A percentile compares a stretch with the other conserved stretches of the same genome.
Evolutionary conservation across 1,140 invertebrate genomes (phyloP).

Genomic region (Zaprionus lachaisei): DNA sequence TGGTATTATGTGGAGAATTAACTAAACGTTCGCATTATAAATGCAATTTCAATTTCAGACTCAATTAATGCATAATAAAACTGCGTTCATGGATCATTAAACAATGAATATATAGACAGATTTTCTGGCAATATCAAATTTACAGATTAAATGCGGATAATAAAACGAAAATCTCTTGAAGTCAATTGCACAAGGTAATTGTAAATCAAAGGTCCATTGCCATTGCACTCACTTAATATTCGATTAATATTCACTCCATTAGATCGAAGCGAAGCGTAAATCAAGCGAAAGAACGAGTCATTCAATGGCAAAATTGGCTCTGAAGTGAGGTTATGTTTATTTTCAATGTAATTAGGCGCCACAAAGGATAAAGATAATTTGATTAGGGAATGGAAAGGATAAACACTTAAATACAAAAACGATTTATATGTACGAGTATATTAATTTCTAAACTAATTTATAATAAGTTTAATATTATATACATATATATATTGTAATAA

Average conservation of each 20-base stretch:
- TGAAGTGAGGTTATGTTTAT: neutral
- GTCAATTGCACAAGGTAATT: constrained; percentile 9
- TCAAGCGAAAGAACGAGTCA: neutral
- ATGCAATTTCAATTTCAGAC: neutral
- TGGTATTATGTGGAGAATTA: neutral
- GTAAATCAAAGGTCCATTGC: neutral
- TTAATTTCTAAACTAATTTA: too few species aligned
- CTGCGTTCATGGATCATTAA: neutral
- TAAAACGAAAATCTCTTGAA: neutral
- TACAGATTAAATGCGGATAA: neutral
- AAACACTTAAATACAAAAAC: too few species aligned
- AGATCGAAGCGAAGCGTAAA: constrained; percentile 30
- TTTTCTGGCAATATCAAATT: neutral
- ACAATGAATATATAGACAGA: neutral
- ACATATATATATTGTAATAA: too few species aligned
- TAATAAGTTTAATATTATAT: too few species aligned
- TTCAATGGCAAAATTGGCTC: neutral
- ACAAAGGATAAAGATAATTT: neutral
- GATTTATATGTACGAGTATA: too few species aligned
- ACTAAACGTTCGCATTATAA: neutral
- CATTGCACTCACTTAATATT: constrained; percentile 19
- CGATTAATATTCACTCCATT: constrained; percentile 40
- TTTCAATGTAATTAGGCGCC: neutral
- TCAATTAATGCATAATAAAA: neutral
- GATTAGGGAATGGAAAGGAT: neutral